These are phyloP conservation scores for Zelleria hepariella DNA, from an alignment of 2,888 invertebrate species.

Conservation along the genomic window DNA sequence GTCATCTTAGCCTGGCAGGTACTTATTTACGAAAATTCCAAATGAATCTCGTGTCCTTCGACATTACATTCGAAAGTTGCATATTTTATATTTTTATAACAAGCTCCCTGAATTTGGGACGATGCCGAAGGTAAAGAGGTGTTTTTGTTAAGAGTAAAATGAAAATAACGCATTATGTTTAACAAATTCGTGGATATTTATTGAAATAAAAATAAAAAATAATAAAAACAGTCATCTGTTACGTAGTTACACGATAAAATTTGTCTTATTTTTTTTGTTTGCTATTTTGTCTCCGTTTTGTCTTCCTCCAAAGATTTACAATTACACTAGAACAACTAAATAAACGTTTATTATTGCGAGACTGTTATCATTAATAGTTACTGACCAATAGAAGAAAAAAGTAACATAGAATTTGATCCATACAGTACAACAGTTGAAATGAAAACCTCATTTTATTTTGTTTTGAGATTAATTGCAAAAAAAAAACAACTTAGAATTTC, in stretches of 20 bases:
- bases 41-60: no score
- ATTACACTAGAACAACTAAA: not conserved
- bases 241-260: constrained; percentile 69
- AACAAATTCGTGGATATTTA: constrained; percentile 72
- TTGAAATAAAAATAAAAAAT: constrained; percentile 73
- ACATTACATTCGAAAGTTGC: no score
- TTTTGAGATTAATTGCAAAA: not conserved
- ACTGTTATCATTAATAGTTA: constrained; percentile 17
- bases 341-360: not conserved
- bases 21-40: no score
- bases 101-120: no score
- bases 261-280: constrained; percentile 61
- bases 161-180: constrained; percentile 50
- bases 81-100: no score
- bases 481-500: not conserved
- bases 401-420: not conserved
- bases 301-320: constrained; percentile 15
- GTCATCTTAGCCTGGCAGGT: no score
- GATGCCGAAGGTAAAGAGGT: not conserved
- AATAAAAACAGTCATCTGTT: constrained; percentile 72
- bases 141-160: constrained; percentile 19
- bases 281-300: constrained; percentile 52
- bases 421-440: not conserved
- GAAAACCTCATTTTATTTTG: not conserved
- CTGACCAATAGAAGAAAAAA: not conserved